These are phyloP conservation scores for Lordiphosa stackelbergi DNA, from an alignment of 1,140 invertebrate species.

Conservation along the genomic window DNA sequence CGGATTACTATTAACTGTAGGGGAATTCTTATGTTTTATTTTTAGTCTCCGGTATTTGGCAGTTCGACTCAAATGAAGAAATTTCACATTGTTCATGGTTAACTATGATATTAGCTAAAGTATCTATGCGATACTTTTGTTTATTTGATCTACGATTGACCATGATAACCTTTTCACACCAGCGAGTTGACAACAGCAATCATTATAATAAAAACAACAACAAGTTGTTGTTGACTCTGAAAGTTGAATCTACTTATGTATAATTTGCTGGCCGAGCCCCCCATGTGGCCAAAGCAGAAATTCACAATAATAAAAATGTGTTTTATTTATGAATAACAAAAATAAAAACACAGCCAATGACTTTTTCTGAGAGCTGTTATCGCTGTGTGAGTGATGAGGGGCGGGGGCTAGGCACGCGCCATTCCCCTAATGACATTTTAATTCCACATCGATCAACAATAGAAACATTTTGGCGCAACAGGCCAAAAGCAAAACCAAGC, in stretches of 20 bases:
- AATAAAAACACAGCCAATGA: conserved; percentile 36
- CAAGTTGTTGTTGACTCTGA: conserved; percentile 52
- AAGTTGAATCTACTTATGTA: conserved; percentile 18
- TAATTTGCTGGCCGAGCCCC: conserved; percentile 52
- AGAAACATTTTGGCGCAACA: conserved; percentile 3
- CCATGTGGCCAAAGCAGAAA: conserved; percentile 28
- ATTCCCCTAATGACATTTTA: conserved; percentile 3
- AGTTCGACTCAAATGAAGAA: too few relatives aligned
- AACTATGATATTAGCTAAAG: background rate
- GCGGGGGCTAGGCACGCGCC: conserved; percentile 23
- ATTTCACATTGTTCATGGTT: too few relatives aligned
- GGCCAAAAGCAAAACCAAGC: background rate
- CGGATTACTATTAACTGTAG: too few relatives aligned
- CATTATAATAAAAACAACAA: conserved; percentile 5
- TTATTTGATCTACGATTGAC: conserved; percentile 27
- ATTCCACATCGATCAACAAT: conserved; percentile 28
- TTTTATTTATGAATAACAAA: conserved; percentile 34
- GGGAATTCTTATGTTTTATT: background rate
- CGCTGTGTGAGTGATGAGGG: conserved; percentile 11
- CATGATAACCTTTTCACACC: conserved; percentile 53
- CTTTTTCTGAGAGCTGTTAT: conserved; percentile 10
- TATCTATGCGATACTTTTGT: conserved; percentile 28
- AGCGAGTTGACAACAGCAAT: conserved; percentile 10
- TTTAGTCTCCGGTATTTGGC: too few relatives aligned
- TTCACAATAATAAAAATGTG: conserved; percentile 31